Evolutionary conservation across 2,888 invertebrate genomes (phyloP), one percentile per base, ranked within the genome.

Genomic region (Cordylochernes scorpioides): DNA sequence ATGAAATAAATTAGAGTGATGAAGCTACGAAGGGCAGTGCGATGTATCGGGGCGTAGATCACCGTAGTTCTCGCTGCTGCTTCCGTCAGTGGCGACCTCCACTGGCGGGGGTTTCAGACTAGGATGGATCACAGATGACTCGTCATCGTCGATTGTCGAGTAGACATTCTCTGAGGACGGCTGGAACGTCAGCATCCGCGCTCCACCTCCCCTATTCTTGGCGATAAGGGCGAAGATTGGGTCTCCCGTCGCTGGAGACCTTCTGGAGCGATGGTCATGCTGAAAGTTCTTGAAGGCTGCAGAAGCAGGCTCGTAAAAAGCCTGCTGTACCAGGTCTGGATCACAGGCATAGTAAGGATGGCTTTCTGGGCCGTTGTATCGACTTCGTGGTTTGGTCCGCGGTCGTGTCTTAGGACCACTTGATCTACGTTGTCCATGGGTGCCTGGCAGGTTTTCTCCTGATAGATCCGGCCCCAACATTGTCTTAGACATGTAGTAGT

Each of bases 401-500:
- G n/a, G n/a, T n/a, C n/a, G n/a, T n/a, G n/a, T n/a, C n/a, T n/a
- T n/a, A n/a, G n/a, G n/a, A n/a, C n/a, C n/a, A n/a, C n/a, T n/a
- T n/a, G n/a, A n/a, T n/a, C n/a, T n/a, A n/a, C n/a, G n/a, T n/a
- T n/a, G n/a, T n/a, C n/a, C n/a, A n/a, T n/a, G 7, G 18, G 12
- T 3, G n/a, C 13, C 9, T 12, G 22, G 10, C 10, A 15, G 4
- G 7, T 24, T 17, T 12, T 31, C 31, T 13, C 12, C n/a, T 9
- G 29, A 32, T n/a, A 38, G 33, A 26, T 38, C 38, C 8, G 38
- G 38, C 15, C 38, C 38, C 25, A 38, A 28, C 38, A 38, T 38
- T 15, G 31, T 35, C 25, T 38, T 38, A 24, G 32, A 33, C 15
- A 35, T 30, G 31, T 38, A 38, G 30, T 38, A 38, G 30, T 38